Base-by-base conservation (phyloP, 1,140 invertebrate species). In the Scaptomyza montana region DNA sequence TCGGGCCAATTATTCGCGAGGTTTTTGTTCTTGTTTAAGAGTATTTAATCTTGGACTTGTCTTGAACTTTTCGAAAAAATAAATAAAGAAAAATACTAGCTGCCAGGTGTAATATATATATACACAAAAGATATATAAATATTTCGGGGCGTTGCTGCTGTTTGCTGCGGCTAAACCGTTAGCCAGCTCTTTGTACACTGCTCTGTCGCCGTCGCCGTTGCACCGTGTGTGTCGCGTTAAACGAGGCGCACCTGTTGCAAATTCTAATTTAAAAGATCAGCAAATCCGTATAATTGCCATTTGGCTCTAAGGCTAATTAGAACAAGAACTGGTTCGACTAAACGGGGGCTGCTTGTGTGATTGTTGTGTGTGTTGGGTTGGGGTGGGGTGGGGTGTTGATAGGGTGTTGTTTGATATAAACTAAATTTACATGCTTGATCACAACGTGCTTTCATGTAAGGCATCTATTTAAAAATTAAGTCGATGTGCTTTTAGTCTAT, bases 241-340 rank as follows among this genome's bases (percentile, higher is more conserved):
- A 12, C n/a, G 61, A 50, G 69, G 75, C 71, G 76, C 81, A 86
- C 81, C 81, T 86, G 81, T 86, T 86, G 75, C 75, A 70, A 74
- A 80, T 70, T 78, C 78, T 81, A 87, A 86, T 86, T 86, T 86
- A 69, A 81, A 78, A 80, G 82, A 62, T 87, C 61, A 51, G 63
- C 53, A 59, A 78, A 74, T 43, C 39, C 39, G n/a, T 78, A 76
- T 87, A 82, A 80, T 80, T 68, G 82, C 63, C 43, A 81, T 87
- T 36, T 43, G 63, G 66, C 64, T 64, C 66, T 62, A 12, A 55
- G 56, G 46, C 67, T 86, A 86, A 86, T 87, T 86, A 82, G 78
- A 73, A 54, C 74, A 68, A 9, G 59, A 86, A 80, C 80, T 66
- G 82, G 81, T 86, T 84, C 25, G 45, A 16, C 41, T 6, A 9